These are phyloP conservation scores for Esperia sulphurella DNA, from an alignment of 2,888 invertebrate genomes.

Conservation along the genomic window DNA sequence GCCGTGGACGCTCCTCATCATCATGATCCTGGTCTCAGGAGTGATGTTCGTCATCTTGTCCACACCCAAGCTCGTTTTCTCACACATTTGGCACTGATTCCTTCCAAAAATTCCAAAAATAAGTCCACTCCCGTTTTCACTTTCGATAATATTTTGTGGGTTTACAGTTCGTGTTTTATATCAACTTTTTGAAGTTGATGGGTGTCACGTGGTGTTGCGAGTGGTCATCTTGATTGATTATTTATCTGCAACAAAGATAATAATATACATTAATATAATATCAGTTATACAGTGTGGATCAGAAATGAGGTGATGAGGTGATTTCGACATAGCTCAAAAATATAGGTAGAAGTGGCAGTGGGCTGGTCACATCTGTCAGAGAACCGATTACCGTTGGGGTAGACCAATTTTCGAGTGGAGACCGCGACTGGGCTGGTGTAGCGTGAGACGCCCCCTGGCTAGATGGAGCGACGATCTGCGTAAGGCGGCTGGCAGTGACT, in stretches of 20 bases:
- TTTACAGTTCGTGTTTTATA: neutral
- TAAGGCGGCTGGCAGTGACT: too few relatives aligned
- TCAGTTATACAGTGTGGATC: too few relatives aligned
- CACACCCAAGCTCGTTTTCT: conserved; percentile 41
- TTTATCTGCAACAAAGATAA: conserved; percentile 31
- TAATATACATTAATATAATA: neutral
- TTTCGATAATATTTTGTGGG: conserved; percentile 7
- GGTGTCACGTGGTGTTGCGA: neutral
- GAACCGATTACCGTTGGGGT: too few relatives aligned
- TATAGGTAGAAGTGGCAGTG: too few relatives aligned
- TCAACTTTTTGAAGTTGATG: neutral
- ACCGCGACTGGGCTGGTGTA: too few relatives aligned
- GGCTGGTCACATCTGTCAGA: too few relatives aligned
- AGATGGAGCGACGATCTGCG: too few relatives aligned
- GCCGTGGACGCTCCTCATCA: conserved; percentile 59
- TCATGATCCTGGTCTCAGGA: conserved; percentile 69
- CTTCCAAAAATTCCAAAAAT: too few relatives aligned
- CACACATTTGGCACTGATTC: conserved; percentile 45
- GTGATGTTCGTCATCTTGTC: conserved; percentile 69
- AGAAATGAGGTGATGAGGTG: too few relatives aligned
- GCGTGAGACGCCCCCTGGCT: too few relatives aligned
- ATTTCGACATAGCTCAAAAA: too few relatives aligned
- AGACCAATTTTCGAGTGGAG: too few relatives aligned
- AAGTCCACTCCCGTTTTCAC: neutral
- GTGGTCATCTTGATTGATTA: neutral